Evolutionary conservation across 2,888 invertebrate species (phyloP).

Genomic region (Agrochola litura): DNA sequence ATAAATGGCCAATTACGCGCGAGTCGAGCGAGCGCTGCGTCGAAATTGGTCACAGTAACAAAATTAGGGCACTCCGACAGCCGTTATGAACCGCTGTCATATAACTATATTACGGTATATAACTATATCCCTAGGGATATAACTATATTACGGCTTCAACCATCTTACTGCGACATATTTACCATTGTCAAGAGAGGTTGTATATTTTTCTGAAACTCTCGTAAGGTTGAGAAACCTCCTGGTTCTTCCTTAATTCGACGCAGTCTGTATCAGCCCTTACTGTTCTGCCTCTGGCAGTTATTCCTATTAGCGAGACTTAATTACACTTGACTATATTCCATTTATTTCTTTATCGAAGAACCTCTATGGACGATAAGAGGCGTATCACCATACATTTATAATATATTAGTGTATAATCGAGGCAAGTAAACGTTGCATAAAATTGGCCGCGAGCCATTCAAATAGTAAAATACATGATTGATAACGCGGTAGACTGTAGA

Average conservation of each 20-base stretch:
- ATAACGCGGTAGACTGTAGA: constrained; percentile 80
- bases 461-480: constrained; percentile 87
- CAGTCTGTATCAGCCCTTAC: too few species aligned
- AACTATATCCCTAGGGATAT: too few species aligned
- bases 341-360: background rate
- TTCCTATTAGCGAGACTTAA: background rate
- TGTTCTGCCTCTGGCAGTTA: too few species aligned
- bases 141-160: too few species aligned
- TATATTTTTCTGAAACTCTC: background rate
- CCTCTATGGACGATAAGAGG: background rate
- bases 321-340: background rate
- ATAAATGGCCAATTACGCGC: too few species aligned
- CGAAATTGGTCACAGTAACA: too few species aligned
- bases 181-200: background rate
- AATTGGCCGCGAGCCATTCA: constrained; percentile 74
- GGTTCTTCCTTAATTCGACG: background rate
- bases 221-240: background rate
- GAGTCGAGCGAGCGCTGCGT: too few species aligned
- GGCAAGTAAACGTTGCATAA: constrained; percentile 79
- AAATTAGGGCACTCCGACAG: too few species aligned
- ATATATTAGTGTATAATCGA: constrained; percentile 48
- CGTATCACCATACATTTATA: constrained; percentile 39
- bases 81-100: too few species aligned
- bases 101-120: too few species aligned
- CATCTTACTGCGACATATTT: too few species aligned